Evolutionary conservation across 2,113 vertebrate genomes (phyloP).

Genomic region (Trogon surrucura): DNA sequence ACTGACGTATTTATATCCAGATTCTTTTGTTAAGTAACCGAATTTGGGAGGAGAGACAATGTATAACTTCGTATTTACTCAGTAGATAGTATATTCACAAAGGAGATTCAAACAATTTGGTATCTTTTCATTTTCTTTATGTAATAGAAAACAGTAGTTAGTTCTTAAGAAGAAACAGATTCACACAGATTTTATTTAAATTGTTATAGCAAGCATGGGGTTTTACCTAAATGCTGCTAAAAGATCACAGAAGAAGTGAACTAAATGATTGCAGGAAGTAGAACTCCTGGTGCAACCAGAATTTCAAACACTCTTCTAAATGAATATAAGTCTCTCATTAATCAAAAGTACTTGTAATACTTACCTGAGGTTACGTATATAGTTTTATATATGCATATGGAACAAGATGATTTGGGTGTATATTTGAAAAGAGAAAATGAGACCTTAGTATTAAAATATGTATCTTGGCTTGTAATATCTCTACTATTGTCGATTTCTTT

Average conservation of each 20-base stretch:
- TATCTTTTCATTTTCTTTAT: constrained; percentile 16
- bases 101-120: not conserved
- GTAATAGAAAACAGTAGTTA: constrained; percentile 21
- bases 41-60: not conserved
- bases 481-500: not conserved
- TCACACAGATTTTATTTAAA: constrained; percentile 16
- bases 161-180: constrained; percentile 34
- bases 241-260: constrained; percentile 12
- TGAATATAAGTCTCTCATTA: not conserved
- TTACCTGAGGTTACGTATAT: not conserved
- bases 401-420: not conserved
- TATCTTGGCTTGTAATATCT: not conserved
- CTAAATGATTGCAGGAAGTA: not conserved
- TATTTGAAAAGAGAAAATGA: not conserved
- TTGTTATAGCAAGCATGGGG: not conserved
- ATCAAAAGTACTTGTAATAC: not conserved
- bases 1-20: not conserved
- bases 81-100: not conserved
- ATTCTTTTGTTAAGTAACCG: not conserved
- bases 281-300: not conserved
- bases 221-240: not conserved
- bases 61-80: not conserved
- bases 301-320: not conserved
- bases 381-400: not conserved
- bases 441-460: not conserved